A percentile compares a stretch with the other conserved stretches of the same genome.
These are phyloP conservation scores for Microcebus ravelobensis DNA, from an alignment of 2,113 vertebrate species.

Conservation along the genomic window DNA sequence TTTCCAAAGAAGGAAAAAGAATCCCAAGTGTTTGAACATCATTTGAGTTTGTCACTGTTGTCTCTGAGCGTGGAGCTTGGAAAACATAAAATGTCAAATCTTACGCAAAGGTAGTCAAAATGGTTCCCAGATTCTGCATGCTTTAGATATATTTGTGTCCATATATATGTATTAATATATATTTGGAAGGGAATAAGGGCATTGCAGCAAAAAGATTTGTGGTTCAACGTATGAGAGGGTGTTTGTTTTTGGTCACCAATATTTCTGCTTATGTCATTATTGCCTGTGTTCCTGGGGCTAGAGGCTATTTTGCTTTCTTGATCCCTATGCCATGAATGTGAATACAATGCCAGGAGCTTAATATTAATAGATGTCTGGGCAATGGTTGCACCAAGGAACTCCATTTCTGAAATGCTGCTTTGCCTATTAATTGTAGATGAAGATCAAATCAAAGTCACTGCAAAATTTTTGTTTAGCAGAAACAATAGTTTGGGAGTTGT, in stretches of 20 bases:
- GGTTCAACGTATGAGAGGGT: background rate
- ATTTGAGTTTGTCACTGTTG: conserved; percentile 24
- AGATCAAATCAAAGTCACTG: conserved; percentile 35
- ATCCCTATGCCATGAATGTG: background rate
- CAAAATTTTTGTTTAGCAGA: conserved; percentile 25
- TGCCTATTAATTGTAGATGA: conserved; percentile 44
- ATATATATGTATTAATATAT: background rate
- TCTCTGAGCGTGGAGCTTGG: background rate
- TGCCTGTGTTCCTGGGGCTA: background rate
- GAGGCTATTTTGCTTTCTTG: conserved; percentile 1
- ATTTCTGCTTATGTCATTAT: conserved; percentile 45
- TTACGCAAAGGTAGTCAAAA: conserved; percentile 28
- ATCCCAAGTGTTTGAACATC: background rate
- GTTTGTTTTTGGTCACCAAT: background rate
- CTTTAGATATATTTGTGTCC: background rate
- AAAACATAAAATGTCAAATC: background rate
- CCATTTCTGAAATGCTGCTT: conserved; percentile 44
- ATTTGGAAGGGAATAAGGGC: background rate
- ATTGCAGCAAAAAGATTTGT: conserved; percentile 8
- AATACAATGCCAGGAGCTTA: background rate
- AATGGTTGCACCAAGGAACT: background rate
- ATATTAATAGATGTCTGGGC: background rate
- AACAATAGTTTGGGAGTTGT: conserved; percentile 13
- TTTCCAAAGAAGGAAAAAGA: conserved; percentile 13
- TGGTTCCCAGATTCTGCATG: background rate